Evolutionary conservation across 2,113 vertebrate species (phyloP), one percentile per base, ranked within the genome.

Genomic region (Ivindomyrus marchei): DNA sequence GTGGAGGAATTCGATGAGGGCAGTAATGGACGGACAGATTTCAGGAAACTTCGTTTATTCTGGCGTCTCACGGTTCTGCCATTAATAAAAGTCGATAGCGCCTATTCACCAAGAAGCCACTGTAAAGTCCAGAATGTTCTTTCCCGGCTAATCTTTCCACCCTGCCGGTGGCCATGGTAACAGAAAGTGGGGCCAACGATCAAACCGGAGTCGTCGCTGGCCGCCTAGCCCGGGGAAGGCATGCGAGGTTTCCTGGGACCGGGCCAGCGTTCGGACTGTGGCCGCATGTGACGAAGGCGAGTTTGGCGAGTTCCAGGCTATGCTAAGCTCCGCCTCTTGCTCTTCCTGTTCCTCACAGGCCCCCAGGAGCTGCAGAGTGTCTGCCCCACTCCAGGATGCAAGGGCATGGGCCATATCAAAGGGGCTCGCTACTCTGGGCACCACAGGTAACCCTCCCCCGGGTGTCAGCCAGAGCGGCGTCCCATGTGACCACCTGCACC

Each of bases 331-430:
- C 50, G 80, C 27, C 7, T 3, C 70, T 36, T 13, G 7, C 53
- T 56, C 66, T 36, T 15, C 17, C 62, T 31, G 52, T 31, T 9
- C 17, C 2, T 24, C 86, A 19, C 92, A 97, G 97, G 94, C 93
- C 94, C 95, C 2, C 92, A 96, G 93, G 97, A 97, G 85, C 97
- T 96, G 91, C 95, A 96, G 45, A 93, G 95, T 49, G 96, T 96
- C 4, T 97, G 97, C 93, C 95, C 96, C 70, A 97, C 95, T 42
- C 95, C 95, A 42, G 97, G 97, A 84, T 97, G 97, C 93, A 96
- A 95, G 92, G 97, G 96, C 49, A 80, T 97, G 89, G 97, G 97
- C 50, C 96, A 97, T 89, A 95, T 97, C 91, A 97, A 97, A 94
- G 96, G 94, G 92, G 96, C 96, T 0, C 96, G 96, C 90, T 96